phyloP scores from a whole-genome alignment of 1,140 invertebrate genomes.

The Lineus longissimus region DNA sequence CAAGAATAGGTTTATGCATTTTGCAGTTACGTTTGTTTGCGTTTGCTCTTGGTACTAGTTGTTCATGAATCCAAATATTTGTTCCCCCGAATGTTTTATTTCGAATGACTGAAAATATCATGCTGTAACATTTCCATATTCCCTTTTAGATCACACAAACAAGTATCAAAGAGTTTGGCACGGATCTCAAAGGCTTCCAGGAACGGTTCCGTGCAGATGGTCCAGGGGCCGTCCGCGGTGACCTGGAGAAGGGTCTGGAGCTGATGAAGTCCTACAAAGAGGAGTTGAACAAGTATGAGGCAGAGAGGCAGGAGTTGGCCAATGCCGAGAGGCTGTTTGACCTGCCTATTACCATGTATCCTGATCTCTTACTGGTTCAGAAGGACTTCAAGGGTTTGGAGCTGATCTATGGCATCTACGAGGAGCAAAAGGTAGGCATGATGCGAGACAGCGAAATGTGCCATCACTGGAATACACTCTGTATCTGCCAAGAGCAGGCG shows the following conservation, averaged over 20 bases:
- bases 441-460: not conserved
- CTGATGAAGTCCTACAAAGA: constrained; percentile 63
- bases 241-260: constrained; percentile 66
- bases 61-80: no score
- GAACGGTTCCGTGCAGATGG: constrained; percentile 70
- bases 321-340: constrained; percentile 83
- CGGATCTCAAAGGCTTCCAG: constrained; percentile 65
- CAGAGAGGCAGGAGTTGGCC: constrained; percentile 65
- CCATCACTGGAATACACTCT: not conserved
- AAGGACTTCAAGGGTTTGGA: constrained; percentile 71
- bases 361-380: constrained; percentile 67
- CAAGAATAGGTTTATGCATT: not conserved
- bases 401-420: constrained; percentile 73
- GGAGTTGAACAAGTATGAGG: constrained; percentile 66
- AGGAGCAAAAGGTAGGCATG: constrained; percentile 65
- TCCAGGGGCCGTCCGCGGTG: constrained; percentile 69
- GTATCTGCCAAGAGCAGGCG: not conserved
- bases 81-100: no score
- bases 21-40: not conserved
- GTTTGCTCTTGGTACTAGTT: no score
- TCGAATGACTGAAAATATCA: not conserved
- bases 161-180: constrained; percentile 69
- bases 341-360: constrained; percentile 75
- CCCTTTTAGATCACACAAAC: constrained; percentile 46
- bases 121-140: not conserved